Percentiles rank a stretch among this genome's conserved stretches.
phyloP scores from a whole-genome alignment of 2,888 invertebrate species.

The Entomobrya multifasciata region DNA sequence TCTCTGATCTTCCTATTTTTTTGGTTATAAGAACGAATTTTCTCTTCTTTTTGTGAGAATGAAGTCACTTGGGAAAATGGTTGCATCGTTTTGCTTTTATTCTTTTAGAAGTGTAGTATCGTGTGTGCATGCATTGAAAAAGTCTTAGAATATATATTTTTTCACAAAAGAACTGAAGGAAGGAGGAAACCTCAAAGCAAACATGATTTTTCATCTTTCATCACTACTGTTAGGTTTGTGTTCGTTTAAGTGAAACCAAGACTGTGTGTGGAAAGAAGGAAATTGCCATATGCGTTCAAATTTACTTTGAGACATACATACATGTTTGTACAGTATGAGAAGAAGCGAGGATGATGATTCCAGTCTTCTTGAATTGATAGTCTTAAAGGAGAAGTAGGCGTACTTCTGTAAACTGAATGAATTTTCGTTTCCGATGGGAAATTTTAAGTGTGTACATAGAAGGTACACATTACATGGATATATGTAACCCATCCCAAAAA shows the following conservation, averaged over 20 bases:
- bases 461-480: not conserved
- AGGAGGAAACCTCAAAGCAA: conserved; percentile 72
- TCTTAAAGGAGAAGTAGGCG: conserved; percentile 22
- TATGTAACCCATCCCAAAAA: not conserved
- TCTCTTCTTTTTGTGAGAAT: conserved; percentile 6
- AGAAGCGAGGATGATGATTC: not conserved
- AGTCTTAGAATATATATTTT: not conserved
- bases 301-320: not conserved
- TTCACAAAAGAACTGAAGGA: conserved; percentile 40
- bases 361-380: conserved; percentile 49
- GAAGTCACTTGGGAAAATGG: conserved; percentile 44
- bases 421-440: conserved; percentile 52
- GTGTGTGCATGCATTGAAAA: conserved; percentile 16
- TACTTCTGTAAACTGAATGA: conserved; percentile 38
- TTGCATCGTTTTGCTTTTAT: conserved; percentile 42
- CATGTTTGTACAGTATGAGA: not conserved
- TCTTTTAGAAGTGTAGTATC: not conserved
- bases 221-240: conserved; percentile 70
- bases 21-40: conserved; percentile 2
- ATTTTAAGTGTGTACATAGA: conserved; percentile 38
- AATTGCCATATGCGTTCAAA: not conserved
- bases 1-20: not conserved
- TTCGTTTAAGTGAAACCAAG: conserved; percentile 58
- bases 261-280: conserved; percentile 14
- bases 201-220: conserved; percentile 78